Conservation (phyloP, 2,113 vertebrate genomes). For the Psittacula cyanocephala region DNA sequence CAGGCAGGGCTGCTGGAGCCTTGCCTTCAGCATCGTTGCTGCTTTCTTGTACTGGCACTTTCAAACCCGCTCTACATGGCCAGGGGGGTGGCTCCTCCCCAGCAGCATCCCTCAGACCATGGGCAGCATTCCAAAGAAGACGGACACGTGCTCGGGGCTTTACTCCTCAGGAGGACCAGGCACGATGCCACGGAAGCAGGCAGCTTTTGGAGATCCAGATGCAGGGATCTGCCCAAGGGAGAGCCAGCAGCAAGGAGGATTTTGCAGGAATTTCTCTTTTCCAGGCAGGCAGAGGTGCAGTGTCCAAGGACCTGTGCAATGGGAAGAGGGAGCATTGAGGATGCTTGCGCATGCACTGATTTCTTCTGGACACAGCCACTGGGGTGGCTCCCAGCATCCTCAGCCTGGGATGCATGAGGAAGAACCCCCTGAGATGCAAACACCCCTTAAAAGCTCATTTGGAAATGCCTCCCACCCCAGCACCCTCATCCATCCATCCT, state of each 20-base stretch:
- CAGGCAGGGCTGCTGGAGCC: slow-evolving; percentile 36
- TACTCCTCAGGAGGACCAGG: not conserved
- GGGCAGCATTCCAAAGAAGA: not conserved
- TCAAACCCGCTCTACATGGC: rapidly evolving
- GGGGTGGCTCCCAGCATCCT: rapidly evolving
- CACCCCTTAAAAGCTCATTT: not conserved
- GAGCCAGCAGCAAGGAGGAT: not conserved
- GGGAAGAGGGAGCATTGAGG: not conserved
- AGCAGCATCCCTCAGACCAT: not conserved
- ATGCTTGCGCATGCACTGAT: not conserved
- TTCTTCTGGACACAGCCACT: rapidly evolving
- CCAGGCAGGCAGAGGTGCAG: not conserved
- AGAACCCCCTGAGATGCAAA: not conserved
- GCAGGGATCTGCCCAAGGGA: not conserved
- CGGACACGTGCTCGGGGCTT: not conserved
- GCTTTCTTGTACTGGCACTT: not conserved
- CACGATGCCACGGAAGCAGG: not conserved
- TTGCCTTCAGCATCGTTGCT: slow-evolving; percentile 46
- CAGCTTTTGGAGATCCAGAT: not conserved
- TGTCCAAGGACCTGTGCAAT: not conserved
- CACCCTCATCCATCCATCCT: rapidly evolving
- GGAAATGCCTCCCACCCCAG: not conserved
- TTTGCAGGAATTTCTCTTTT: not conserved
- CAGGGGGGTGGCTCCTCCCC: not conserved
- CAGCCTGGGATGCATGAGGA: not conserved